Base-by-base conservation (phyloP, 1,140 invertebrate genomes). In the Venturia canescens region DNA sequence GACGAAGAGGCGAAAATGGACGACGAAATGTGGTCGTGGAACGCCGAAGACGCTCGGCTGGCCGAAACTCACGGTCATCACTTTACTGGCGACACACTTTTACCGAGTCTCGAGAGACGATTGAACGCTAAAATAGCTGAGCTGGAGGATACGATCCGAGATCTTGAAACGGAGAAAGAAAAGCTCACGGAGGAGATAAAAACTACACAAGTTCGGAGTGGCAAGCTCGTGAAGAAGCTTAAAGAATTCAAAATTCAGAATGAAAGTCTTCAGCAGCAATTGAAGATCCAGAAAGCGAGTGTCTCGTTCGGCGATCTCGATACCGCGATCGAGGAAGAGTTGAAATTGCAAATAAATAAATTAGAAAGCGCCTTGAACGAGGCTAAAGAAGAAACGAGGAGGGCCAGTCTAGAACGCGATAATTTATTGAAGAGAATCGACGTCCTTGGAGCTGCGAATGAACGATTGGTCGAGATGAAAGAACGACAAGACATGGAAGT, bases 381-480 rank as follows among this genome's bases (percentile, higher is more conserved):
- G 83, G 85, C 93, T 2, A 91, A 87, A 70, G 89, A 91, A 57
- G 94, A 94, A 66, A 84, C 93, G 13, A 93, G 93, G 31, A 94
- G 94, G 87, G 92, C 94, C 34, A 92, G 93, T 75, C 82, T 86
- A 0, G 96, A 97, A 80, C 96, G 95, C 85, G 94, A 95, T 79
- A 91, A 92, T 83, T 85, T 96, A 7, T 82, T 92, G 21, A 96
- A 97, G 85, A 93, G 94, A 88, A 93, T 97, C 74, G 96, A 97
- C 82, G 93, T 96, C 7, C 88, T 98, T 13, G 94, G 94, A 3
- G 92, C 94, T 23, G 95, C 96, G n/a, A 97, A 97, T 87, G 96
- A 97, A 50, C 93, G 94, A 70, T 93, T 96, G 83, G 88, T 94
- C 3, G 96, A 97, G 86, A 94, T 95, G 89, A 97, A 97, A 90